Conservation (phyloP, 2,888 invertebrate genomes). For the Calameuta idolon region DNA sequence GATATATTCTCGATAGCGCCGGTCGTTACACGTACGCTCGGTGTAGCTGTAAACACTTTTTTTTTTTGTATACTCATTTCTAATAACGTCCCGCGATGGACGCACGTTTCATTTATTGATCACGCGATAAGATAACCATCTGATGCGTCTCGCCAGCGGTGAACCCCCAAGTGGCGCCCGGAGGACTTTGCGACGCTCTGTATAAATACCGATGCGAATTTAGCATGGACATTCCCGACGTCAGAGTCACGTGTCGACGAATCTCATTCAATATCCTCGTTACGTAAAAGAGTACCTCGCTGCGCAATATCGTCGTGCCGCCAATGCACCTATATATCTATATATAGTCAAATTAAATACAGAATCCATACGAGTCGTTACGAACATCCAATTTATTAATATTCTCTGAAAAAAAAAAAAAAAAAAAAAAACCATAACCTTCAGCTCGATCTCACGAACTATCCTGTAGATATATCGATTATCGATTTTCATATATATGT, state of each 20-base stretch:
- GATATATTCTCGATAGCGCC: background rate
- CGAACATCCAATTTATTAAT: background rate
- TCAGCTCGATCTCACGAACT: background rate
- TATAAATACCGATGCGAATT: background rate
- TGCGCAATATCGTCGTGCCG: background rate
- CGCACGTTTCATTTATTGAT: background rate
- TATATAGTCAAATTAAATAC: background rate
- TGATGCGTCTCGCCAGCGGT: background rate
- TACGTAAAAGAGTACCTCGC: background rate
- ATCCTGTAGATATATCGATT: background rate
- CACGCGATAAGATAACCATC: background rate
- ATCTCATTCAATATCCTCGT: background rate
- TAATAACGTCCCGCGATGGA: background rate
- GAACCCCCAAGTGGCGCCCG: background rate
- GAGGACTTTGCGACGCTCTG: background rate
- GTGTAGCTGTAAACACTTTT: background rate
- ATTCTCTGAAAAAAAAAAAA: background rate
- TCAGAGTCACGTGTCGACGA: background rate
- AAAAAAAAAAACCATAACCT: background rate
- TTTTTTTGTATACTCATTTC: background rate
- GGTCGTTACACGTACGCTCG: background rate
- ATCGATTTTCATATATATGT: no score
- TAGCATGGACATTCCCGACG: background rate
- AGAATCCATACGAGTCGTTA: background rate
- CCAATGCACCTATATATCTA: background rate